These are phyloP conservation scores for Calosoma granatense DNA, from an alignment of 1,140 invertebrate species.

Conservation along the genomic window DNA sequence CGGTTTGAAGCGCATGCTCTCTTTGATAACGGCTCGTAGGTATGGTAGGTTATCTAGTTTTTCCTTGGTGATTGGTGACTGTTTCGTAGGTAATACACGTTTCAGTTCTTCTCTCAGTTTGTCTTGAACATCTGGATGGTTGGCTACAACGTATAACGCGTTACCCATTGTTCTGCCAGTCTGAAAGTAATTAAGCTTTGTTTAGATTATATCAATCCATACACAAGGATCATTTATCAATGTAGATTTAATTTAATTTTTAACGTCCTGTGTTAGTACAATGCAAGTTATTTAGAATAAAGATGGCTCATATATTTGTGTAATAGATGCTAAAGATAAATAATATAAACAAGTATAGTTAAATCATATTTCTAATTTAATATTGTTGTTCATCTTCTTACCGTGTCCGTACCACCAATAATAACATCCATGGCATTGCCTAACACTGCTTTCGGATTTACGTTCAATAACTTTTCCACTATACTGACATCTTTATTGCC, in stretches of 20 bases:
- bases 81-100: conserved; percentile 21
- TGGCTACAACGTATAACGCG: conserved; percentile 22
- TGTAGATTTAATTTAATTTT: too few relatives aligned
- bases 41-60: conserved; percentile 45
- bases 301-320: too few relatives aligned
- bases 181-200: conserved; percentile 16
- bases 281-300: too few relatives aligned
- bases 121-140: conserved; percentile 23
- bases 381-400: too few relatives aligned
- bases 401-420: conserved; percentile 66
- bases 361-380: too few relatives aligned
- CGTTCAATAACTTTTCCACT: conserved; percentile 42
- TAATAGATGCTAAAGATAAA: too few relatives aligned
- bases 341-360: too few relatives aligned
- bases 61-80: conserved; percentile 26
- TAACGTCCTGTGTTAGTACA: too few relatives aligned
- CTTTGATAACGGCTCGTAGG: conserved; percentile 54
- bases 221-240: too few relatives aligned
- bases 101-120: conserved; percentile 22
- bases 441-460: conserved; percentile 40
- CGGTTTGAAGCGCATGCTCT: conserved; percentile 46
- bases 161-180: conserved; percentile 21
- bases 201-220: too few relatives aligned
- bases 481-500: conserved; percentile 35
- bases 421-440: conserved; percentile 64